A percentile compares a stretch with the other conserved stretches of the same genome.
These are phyloP conservation scores for Epizoanthus ramosus DNA, from an alignment of 92 coral and sea anemone species.

Conservation along the genomic window DNA sequence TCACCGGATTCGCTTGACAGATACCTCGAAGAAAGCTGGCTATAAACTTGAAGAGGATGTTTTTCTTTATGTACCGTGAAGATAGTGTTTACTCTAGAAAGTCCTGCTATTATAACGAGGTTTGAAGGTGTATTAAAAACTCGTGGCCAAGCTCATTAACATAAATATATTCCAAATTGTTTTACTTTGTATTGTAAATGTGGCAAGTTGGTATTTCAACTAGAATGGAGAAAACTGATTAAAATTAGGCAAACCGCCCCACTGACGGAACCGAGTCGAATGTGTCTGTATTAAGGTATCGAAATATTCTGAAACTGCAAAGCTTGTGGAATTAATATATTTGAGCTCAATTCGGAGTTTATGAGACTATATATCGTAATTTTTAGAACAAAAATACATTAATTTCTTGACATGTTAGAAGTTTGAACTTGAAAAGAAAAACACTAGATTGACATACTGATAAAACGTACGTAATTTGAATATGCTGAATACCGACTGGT, in stretches of 20 bases:
- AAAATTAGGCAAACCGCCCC: background rate
- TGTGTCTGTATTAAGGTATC: background rate
- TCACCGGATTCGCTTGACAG: slow-evolving; percentile 16
- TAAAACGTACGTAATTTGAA: slow-evolving; percentile 3
- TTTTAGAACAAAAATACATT: slow-evolving; percentile 30
- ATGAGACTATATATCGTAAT: background rate
- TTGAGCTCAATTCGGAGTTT: background rate
- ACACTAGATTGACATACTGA: slow-evolving; percentile 15
- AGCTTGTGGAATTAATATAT: background rate
- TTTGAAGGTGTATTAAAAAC: slow-evolving; percentile 42
- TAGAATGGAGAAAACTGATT: background rate
- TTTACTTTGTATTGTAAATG: slow-evolving; percentile 23
- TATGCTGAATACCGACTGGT: background rate
- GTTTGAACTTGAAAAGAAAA: slow-evolving; percentile 21
- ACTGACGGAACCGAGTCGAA: background rate
- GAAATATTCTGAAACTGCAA: background rate
- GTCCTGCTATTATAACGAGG: slow-evolving; percentile 34
- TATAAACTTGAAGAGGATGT: slow-evolving; percentile 6
- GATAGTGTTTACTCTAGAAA: slow-evolving; percentile 29
- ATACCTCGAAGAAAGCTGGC: slow-evolving; percentile 21
- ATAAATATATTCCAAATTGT: slow-evolving; percentile 42
- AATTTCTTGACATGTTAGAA: background rate
- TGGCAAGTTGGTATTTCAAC: background rate
- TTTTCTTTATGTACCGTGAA: background rate
- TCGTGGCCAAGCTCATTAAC: slow-evolving; percentile 23